Evolutionary conservation across 2,113 vertebrate species (phyloP).

Genomic region (Hippocampus barbouri): DNA sequence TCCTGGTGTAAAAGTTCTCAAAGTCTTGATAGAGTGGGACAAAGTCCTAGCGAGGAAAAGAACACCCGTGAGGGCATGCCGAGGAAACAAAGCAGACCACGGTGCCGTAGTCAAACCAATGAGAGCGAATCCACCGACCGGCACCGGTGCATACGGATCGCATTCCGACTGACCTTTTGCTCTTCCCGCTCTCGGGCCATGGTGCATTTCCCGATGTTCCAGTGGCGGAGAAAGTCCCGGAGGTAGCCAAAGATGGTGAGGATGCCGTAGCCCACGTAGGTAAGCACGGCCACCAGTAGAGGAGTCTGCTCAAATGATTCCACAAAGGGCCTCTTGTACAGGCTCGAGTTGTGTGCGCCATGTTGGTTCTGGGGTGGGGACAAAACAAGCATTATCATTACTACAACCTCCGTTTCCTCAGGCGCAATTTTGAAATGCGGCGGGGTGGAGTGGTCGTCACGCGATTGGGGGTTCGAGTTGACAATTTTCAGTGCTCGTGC

Average conservation of each 20-base stretch:
- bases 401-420: not conserved
- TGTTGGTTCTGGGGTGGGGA: slow-evolving; percentile 72
- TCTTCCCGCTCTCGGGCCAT: slow-evolving; percentile 89
- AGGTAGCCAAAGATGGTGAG: slow-evolving; percentile 96
- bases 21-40: slow-evolving; percentile 97
- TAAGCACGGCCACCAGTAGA: slow-evolving; percentile 92
- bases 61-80: not conserved
- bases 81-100: not conserved
- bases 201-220: slow-evolving; percentile 92
- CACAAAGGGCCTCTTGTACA: slow-evolving; percentile 87
- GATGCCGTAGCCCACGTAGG: slow-evolving; percentile 94
- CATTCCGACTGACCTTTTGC: slow-evolving; percentile 79
- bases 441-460: not conserved
- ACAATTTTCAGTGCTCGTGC: not conserved
- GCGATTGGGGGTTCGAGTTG: not conserved
- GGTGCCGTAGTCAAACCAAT: not conserved
- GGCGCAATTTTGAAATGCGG: not conserved
- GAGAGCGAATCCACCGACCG: not conserved
- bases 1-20: slow-evolving; percentile 96
- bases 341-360: slow-evolving; percentile 75
- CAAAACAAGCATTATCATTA: not conserved
- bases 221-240: slow-evolving; percentile 89
- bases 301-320: slow-evolving; percentile 94
- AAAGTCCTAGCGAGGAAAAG: slow-evolving; percentile 79
- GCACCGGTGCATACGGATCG: not conserved